Conservation (phyloP, 1,140 invertebrate species). For the Neodiprion pinetum region DNA sequence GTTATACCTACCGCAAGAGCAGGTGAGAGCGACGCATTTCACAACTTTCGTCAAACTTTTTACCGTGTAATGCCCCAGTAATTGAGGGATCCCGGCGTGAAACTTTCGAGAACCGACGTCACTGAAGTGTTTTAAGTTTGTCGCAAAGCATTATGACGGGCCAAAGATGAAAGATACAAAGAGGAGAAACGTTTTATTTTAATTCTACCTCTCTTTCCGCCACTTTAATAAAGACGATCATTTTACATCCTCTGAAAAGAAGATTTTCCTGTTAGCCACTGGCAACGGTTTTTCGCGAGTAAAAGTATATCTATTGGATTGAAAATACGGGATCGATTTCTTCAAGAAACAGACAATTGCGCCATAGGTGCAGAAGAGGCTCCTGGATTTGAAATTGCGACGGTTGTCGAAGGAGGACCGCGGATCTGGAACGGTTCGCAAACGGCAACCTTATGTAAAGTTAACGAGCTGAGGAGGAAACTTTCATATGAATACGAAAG, state of each 20-base stretch:
- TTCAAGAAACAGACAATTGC: too few species aligned
- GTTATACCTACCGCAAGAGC: not conserved
- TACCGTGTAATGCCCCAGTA: not conserved
- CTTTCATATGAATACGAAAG: slow-evolving; percentile 59
- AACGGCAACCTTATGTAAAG: slow-evolving; percentile 47
- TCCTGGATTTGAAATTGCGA: too few species aligned
- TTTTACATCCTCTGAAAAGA: too few species aligned
- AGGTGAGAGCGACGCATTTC: not conserved
- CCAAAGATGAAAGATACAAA: too few species aligned
- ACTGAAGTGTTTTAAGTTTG: not conserved
- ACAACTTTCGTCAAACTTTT: slow-evolving; percentile 5
- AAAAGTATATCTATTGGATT: too few species aligned
- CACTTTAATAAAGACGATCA: too few species aligned
- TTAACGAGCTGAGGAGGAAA: slow-evolving; percentile 55
- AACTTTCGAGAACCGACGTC: not conserved
- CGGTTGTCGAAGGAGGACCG: not conserved
- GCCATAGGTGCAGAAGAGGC: too few species aligned
- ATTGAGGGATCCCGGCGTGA: not conserved
- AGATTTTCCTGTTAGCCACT: too few species aligned
- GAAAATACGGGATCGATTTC: too few species aligned
- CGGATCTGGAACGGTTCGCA: not conserved
- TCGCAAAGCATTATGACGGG: not conserved
- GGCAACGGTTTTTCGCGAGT: too few species aligned
- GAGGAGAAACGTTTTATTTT: too few species aligned
- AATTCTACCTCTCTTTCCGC: too few species aligned